A percentile compares a stretch with the other conserved stretches of the same genome.
phyloP scores from a whole-genome alignment of 2,888 invertebrate genomes.

The Allolobophora icterica region DNA sequence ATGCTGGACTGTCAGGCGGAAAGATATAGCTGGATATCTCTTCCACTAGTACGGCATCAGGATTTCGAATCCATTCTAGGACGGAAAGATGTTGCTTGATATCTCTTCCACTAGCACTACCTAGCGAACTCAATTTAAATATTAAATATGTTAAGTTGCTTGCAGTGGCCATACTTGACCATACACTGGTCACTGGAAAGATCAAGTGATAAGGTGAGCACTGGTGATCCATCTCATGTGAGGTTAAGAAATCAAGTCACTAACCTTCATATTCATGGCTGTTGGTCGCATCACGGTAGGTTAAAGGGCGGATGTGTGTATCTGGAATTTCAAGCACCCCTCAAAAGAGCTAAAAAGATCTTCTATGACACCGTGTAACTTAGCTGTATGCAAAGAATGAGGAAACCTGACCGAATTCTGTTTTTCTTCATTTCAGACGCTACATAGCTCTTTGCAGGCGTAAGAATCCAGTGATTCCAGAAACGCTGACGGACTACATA shows the following conservation, averaged over 20 bases:
- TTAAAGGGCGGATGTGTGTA: background rate
- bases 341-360: background rate
- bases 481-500: slow-evolving; percentile 84
- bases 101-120: background rate
- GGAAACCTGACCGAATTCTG: background rate
- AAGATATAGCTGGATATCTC: background rate
- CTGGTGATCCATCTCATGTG: background rate
- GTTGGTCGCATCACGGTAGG: background rate
- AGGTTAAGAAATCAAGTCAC: background rate
- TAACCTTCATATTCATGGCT: background rate
- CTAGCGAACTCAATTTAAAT: too few relatives aligned
- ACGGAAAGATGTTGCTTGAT: background rate
- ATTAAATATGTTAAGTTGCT: too few relatives aligned
- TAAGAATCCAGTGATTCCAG: slow-evolving; percentile 86
- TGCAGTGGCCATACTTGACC: too few relatives aligned
- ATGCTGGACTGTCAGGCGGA: background rate
- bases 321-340: background rate
- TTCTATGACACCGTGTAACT: too few relatives aligned
- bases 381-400: too few relatives aligned
- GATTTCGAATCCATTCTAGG: background rate
- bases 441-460: slow-evolving; percentile 90
- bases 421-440: slow-evolving; percentile 69
- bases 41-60: background rate
- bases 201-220: too few relatives aligned
- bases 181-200: too few relatives aligned